A percentile compares a stretch with the other conserved stretches of the same genome.
phyloP scores from a whole-genome alignment of 2,888 invertebrate species.

The Oscheius sp. region DNA sequence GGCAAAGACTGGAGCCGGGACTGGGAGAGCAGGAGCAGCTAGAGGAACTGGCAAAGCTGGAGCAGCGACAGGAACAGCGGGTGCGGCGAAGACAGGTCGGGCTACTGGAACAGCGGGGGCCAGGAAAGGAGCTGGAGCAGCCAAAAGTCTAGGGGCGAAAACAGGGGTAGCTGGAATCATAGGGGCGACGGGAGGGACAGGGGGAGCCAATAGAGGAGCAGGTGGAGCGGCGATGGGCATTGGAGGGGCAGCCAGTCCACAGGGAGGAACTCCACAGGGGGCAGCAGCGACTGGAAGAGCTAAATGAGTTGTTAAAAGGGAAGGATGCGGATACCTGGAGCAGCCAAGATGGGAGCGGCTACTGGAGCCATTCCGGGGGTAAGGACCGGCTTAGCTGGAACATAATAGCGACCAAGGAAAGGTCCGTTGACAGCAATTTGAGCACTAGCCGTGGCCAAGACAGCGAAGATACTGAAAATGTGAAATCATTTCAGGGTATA shows the following conservation, averaged over 20 bases:
- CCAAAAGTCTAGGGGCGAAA: slow-evolving; percentile 51
- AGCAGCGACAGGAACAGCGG: slow-evolving; percentile 30
- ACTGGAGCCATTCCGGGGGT: slow-evolving; percentile 40
- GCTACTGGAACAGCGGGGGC: slow-evolving; percentile 17
- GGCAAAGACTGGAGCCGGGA: slow-evolving; percentile 31
- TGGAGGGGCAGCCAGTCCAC: neutral
- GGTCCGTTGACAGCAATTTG: slow-evolving; percentile 52
- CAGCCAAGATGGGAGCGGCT: slow-evolving; percentile 23
- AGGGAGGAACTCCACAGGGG: slow-evolving; percentile 9
- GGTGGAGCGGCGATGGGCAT: slow-evolving; percentile 29
- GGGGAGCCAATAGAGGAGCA: slow-evolving; percentile 26
- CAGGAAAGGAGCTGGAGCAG: slow-evolving; percentile 38
- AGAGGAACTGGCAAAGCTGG: slow-evolving; percentile 23
- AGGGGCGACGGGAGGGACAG: slow-evolving; percentile 38
- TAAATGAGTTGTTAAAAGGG: slow-evolving; percentile 26
- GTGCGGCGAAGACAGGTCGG: slow-evolving; percentile 27
- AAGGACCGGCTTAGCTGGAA: slow-evolving; percentile 50
- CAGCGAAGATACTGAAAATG: slow-evolving; percentile 20
- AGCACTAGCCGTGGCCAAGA: slow-evolving; percentile 22
- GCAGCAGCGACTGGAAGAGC: slow-evolving; percentile 23
- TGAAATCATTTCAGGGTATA: neutral
- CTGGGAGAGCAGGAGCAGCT: neutral
- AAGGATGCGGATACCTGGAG: slow-evolving; percentile 42
- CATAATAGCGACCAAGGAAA: slow-evolving; percentile 53
- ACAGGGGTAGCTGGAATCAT: slow-evolving; percentile 50